phyloP scores from a whole-genome alignment of 2,888 invertebrate species.

The Leptinotarsa haldemani region DNA sequence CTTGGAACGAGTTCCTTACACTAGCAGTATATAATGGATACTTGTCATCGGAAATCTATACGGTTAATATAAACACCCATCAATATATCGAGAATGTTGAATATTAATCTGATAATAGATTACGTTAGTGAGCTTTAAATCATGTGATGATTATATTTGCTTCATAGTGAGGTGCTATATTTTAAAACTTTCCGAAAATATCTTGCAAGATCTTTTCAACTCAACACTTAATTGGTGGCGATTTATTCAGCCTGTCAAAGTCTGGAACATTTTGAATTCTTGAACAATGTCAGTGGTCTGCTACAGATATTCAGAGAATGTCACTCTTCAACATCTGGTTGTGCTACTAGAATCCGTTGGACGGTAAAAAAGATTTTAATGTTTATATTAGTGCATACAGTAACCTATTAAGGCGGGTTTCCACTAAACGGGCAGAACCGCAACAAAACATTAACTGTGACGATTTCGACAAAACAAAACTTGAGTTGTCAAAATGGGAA shows the following conservation, averaged over 20 bases:
- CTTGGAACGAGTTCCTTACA: background rate
- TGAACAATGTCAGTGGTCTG: background rate
- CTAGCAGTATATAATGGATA: background rate
- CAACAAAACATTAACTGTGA: too few relatives aligned
- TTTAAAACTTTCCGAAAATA: slow-evolving; percentile 7
- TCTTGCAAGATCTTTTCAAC: background rate
- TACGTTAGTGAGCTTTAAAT: background rate
- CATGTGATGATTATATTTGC: slow-evolving; percentile 2
- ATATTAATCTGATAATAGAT: slow-evolving; percentile 4
- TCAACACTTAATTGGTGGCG: background rate
- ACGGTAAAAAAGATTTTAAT: too few relatives aligned
- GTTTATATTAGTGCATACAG: too few relatives aligned
- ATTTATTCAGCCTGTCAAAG: background rate
- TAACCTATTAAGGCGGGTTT: too few relatives aligned
- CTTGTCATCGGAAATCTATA: background rate
- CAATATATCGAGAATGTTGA: background rate
- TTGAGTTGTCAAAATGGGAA: too few relatives aligned
- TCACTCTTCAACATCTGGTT: background rate
- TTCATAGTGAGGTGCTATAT: background rate
- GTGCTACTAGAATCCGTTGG: background rate
- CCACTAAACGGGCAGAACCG: too few relatives aligned
- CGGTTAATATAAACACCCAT: background rate
- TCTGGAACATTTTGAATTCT: background rate
- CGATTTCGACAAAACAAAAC: too few relatives aligned
- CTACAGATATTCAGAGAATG: background rate